Evolutionary conservation across 2,113 vertebrate genomes (phyloP), one percentile per base, ranked within the genome.

Genomic region (Telmatochromis sp.): DNA sequence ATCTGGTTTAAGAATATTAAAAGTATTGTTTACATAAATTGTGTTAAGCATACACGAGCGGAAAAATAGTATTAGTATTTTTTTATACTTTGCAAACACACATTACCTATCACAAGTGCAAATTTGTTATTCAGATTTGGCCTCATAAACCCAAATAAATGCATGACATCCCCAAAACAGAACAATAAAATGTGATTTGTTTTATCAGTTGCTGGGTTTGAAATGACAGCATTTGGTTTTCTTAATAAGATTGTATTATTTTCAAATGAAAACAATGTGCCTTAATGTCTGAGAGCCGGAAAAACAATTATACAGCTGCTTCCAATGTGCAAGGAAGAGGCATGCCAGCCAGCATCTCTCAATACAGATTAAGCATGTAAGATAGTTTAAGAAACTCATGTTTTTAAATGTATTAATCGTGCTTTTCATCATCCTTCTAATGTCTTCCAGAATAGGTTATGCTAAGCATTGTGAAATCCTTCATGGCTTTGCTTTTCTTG

Each of bases 361-460:
- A 31, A 31, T 31, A 78, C 42, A 31, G 71, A 28, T 78, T 78
- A 78, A 50, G 42, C 71, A 78, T 47, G 42, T 78, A 78, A 78
- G 71, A 28, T 73, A 45, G 21, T 26, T 73, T 45, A 26, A 45
- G 68, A 45, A 45, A 45, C 13, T 45, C 37, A 45, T 73, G 37
- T 50, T 78, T 78, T 50, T 50, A 78, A 47, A 31, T 78, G 9
- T 50, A 50, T 50, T 31, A 2, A 31, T 12, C 2, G 4, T 31
- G 26, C 17, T 78, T 78, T 78, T 26, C n/a, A 78, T 50, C 45
- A n/a, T 50, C 45, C 45, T n/a, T 13, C 45, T 28, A 78, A 78
- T 78, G 26, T 19, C 26, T 50, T 87, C 8, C 9, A 51, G 12
- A 8, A 45, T 47, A 47, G 23, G 7, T 73, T 45, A 42, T 80